Conservation (phyloP, 2,888 invertebrate genomes). For the Cosmopolites sordidus region DNA sequence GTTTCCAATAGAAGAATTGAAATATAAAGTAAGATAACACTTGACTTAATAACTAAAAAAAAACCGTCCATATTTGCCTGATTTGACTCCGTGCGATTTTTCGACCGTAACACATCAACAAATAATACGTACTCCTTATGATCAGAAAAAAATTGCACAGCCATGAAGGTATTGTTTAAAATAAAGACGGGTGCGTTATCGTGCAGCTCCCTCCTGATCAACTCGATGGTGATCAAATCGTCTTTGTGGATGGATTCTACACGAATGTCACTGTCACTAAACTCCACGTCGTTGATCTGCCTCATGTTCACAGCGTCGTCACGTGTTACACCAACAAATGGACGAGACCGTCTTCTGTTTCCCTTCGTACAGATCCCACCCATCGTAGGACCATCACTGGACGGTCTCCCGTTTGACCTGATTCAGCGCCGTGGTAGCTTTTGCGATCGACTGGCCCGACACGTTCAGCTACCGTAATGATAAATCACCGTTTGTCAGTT, state of each 20-base stretch:
- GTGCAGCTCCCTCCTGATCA: constrained; percentile 58
- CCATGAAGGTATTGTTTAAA: constrained; percentile 70
- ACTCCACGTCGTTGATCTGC: not conserved
- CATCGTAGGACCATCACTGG: constrained; percentile 7
- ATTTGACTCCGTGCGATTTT: no score
- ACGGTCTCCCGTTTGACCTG: no score
- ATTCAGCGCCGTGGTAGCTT: not conserved
- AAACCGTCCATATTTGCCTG: no score
- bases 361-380: constrained; percentile 11
- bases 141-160: constrained; percentile 64
- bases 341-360: no score
- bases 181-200: constrained; percentile 65
- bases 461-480: no score
- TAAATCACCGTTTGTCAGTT: not conserved
- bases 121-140: constrained; percentile 31
- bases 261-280: constrained; percentile 17
- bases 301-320: not conserved
- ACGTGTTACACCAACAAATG: not conserved
- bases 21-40: no score
- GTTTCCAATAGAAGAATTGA: no score
- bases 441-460: not conserved
- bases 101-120: not conserved
- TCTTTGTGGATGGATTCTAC: constrained; percentile 40
- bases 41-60: no score
- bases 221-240: constrained; percentile 54